phyloP scores from a whole-genome alignment of 2,888 invertebrate species.

The Hypomecis punctinalis region DNA sequence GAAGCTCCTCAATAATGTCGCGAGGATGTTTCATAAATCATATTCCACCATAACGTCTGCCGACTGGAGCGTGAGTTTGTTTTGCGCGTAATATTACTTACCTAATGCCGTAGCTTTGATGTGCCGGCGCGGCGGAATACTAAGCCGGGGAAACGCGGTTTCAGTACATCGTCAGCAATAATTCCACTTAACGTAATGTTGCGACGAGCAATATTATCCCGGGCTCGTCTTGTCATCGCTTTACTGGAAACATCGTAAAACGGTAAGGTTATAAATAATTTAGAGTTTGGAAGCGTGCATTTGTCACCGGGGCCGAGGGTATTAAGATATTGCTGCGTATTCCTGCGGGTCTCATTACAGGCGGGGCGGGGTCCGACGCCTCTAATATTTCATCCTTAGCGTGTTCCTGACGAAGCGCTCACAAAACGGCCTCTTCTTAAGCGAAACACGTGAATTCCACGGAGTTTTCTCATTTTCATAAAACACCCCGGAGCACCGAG shows the following conservation, averaged over 20 bases:
- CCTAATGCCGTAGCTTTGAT: slow-evolving; percentile 63
- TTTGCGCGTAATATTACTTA: slow-evolving; percentile 58
- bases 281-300: slow-evolving; percentile 78
- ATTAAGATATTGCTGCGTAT: slow-evolving; percentile 83
- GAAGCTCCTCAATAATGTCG: slow-evolving; percentile 47
- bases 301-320: slow-evolving; percentile 79
- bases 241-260: slow-evolving; percentile 68
- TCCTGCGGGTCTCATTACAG: slow-evolving; percentile 81
- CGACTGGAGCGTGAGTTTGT: slow-evolving; percentile 57
- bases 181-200: slow-evolving; percentile 64
- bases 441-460: slow-evolving; percentile 54
- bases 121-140: slow-evolving; percentile 57
- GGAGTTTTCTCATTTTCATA: slow-evolving; percentile 66
- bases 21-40: slow-evolving; percentile 63
- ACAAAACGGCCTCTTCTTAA: slow-evolving; percentile 52
- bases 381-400: slow-evolving; percentile 78
- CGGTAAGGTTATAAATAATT: slow-evolving; percentile 79
- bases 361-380: slow-evolving; percentile 70
- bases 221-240: slow-evolving; percentile 68
- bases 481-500: slow-evolving; percentile 55
- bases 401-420: slow-evolving; percentile 54
- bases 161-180: slow-evolving; percentile 66
- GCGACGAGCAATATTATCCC: slow-evolving; percentile 62
- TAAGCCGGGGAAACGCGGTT: slow-evolving; percentile 55
- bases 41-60: slow-evolving; percentile 54